Base-by-base conservation (phyloP, 2,113 vertebrate genomes). In the Callipepla squamata region DNA sequence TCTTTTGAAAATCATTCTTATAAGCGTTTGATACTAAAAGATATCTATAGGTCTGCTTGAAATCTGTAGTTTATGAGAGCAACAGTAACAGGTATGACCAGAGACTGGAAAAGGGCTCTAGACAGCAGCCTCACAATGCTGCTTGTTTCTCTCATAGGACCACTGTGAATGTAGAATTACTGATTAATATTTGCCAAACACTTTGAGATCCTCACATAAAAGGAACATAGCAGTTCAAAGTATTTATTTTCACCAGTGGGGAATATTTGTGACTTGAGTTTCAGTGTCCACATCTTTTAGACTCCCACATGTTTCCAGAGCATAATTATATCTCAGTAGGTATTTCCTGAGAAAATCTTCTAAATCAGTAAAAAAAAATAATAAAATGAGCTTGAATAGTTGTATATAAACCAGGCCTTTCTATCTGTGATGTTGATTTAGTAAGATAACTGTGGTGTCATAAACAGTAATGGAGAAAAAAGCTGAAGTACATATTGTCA, bases 291-390 rank as follows among this genome's bases (percentile, higher is more conserved):
- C 23, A 44, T 67, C 32, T 78, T 65, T 85, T 67, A 89, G 42
- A 2, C 7, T 72, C 47, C 59, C 32, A 18, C 48, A 70, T 51
- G 45, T 91, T 91, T 92, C 63, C 40, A 94, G 65, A 83, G 83
- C 8, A 67, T 87, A 85, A 4, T 61, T 73, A 82, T 42, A 80
- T 65, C n/a, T 50, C 80, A 63, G 18, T 8, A 75, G 28, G 19
- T 61, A 87, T 96, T 96, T 94, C 50, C 40, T 75, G 22, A 89
- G 36, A 92, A 92, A 93, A 65, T 70, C 3, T 86, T 84, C 79
- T 91, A 82, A 86, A 90, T 28, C 1, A 82, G 15, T 32, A 80
- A 73, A 20, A 89, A 73, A 53, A 40, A 36, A 36, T 36, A 36
- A 77, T 40, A 47, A 10, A 91, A 74, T 48, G 94, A 81, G 93